These are phyloP conservation scores for Hermaeophaga mercurialis DNA, from an alignment of 2,888 invertebrate genomes.

Conservation along the genomic window DNA sequence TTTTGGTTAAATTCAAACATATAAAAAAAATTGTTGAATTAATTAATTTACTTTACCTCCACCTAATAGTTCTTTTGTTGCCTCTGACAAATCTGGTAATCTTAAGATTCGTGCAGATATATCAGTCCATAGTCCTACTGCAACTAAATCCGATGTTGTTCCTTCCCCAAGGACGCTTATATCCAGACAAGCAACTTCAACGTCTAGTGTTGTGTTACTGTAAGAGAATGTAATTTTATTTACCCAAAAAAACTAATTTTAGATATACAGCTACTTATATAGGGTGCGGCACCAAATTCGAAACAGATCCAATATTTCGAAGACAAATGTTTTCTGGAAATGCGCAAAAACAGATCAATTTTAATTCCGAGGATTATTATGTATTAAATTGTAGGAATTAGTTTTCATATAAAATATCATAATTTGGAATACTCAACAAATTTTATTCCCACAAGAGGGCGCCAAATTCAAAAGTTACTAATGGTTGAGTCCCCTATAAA, in stretches of 20 bases:
- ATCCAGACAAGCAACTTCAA: constrained; percentile 96
- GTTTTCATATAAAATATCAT: too few relatives aligned
- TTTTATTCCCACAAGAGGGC: too few relatives aligned
- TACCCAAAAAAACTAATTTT: neutral
- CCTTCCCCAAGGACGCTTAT: constrained; percentile 77
- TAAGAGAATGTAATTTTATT: constrained; percentile 29
- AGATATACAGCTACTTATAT: neutral
- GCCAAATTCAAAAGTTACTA: too few relatives aligned
- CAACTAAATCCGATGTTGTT: constrained; percentile 73
- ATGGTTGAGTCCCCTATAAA: too few relatives aligned
- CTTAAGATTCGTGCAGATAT: constrained; percentile 88
- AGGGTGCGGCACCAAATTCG: neutral
- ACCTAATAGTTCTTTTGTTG: constrained; percentile 86
- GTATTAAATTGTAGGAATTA: neutral
- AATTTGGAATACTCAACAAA: too few relatives aligned
- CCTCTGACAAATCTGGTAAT: constrained; percentile 78
- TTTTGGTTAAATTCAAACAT: too few relatives aligned
- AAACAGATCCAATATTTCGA: too few relatives aligned
- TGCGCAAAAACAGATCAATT: too few relatives aligned
- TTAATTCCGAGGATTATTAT: too few relatives aligned
- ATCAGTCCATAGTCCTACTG: constrained; percentile 97
- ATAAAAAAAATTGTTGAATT: too few relatives aligned
- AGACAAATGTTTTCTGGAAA: neutral
- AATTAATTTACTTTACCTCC: too few relatives aligned
- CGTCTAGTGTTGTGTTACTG: constrained; percentile 77